Conservation (phyloP, 1,140 invertebrate genomes). For the Rhopalosiphum padi region DNA sequence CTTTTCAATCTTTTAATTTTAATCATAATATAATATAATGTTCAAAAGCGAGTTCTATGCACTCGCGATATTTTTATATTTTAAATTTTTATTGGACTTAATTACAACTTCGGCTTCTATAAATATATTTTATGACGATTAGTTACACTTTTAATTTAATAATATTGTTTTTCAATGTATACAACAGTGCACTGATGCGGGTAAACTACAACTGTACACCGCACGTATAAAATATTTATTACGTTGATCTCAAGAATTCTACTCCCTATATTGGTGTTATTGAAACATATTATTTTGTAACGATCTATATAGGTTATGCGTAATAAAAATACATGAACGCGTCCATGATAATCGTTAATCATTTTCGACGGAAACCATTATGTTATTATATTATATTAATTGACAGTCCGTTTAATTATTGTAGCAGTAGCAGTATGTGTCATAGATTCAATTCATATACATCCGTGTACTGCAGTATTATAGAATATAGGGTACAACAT, state of each 20-base stretch:
- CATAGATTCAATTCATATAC: not conserved
- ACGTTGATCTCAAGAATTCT: not conserved
- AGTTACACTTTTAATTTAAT: not conserved
- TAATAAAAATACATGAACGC: not conserved
- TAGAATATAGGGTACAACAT: not conserved
- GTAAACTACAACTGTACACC: not conserved
- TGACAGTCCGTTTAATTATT: not conserved
- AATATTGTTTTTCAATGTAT: not conserved
- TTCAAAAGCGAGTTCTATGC: not conserved
- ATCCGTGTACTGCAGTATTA: not conserved
- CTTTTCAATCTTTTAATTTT: not conserved
- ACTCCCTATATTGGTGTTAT: not conserved
- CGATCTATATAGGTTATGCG: not conserved
- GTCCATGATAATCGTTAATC: not conserved
- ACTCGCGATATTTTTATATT: not conserved
- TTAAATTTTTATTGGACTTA: not conserved
- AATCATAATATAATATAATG: not conserved
- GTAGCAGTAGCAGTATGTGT: not conserved
- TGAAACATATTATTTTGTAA: not conserved
- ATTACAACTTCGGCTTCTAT: not conserved
- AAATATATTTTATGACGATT: not conserved
- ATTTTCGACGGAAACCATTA: not conserved
- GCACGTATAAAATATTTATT: not conserved
- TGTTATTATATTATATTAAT: not conserved
- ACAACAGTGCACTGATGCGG: not conserved